Percentiles rank a stretch among this genome's conserved stretches.
These are phyloP conservation scores for Galbula dea DNA, from an alignment of 2,113 vertebrate species.

Conservation along the genomic window DNA sequence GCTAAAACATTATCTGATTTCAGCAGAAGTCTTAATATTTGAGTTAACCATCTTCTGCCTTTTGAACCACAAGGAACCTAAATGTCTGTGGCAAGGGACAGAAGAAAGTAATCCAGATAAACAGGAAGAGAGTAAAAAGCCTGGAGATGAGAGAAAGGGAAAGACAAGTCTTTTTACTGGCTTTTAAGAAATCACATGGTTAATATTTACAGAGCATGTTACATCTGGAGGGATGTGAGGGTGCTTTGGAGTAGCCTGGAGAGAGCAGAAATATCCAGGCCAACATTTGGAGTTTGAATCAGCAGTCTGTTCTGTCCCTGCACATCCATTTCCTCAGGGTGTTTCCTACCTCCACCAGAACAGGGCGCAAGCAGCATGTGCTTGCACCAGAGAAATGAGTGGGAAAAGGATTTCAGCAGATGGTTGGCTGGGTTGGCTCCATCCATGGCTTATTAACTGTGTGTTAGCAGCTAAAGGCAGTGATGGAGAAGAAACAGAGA, in stretches of 20 bases:
- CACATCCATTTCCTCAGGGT: neutral
- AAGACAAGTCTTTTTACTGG: neutral
- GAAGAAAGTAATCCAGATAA: neutral
- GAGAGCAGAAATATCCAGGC: neutral
- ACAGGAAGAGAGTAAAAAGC: neutral
- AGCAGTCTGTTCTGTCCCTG: neutral
- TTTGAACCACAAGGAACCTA: neutral
- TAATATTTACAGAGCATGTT: neutral
- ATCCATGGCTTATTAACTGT: neutral
- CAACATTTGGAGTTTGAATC: neutral
- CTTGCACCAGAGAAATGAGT: neutral
- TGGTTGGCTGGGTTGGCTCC: neutral
- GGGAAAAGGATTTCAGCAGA: neutral
- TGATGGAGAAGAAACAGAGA: neutral
- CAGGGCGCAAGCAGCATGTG: neutral
- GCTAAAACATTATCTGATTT: neutral
- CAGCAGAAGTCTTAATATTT: neutral
- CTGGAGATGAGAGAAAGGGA: neutral
- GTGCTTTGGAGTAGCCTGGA: neutral
- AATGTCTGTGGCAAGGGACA: neutral
- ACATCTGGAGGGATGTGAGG: neutral
- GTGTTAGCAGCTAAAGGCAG: neutral
- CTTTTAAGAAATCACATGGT: neutral
- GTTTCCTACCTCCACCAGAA: slow-evolving; percentile 4
- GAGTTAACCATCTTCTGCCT: neutral